Evolutionary conservation across 2,888 invertebrate species (phyloP).

Genomic region (Drosophila merina): DNA sequence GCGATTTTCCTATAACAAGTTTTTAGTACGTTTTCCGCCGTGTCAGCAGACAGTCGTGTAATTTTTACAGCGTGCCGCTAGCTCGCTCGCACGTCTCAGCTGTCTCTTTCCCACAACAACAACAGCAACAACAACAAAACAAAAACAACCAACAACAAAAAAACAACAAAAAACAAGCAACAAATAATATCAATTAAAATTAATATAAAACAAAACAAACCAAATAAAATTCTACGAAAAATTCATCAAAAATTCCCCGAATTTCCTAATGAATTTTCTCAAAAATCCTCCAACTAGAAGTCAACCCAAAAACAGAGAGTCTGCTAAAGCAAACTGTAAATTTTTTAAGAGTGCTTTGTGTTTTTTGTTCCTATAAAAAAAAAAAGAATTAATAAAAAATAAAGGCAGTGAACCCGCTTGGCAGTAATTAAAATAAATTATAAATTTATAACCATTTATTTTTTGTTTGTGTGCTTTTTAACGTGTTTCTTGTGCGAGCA

Average conservation of each 20-base stretch:
- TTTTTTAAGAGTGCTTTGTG: constrained; percentile 20
- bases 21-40: constrained; percentile 84
- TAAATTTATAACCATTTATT: constrained; percentile 1
- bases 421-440: constrained; percentile 20
- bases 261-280: background rate
- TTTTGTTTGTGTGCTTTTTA: constrained; percentile 28
- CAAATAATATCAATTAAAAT: background rate
- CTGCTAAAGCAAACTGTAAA: background rate
- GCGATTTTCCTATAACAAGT: constrained; percentile 77
- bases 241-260: background rate
- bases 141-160: constrained; percentile 1
- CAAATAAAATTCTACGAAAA: background rate
- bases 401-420: constrained; percentile 2
- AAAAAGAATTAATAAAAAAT: background rate
- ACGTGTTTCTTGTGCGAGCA: constrained; percentile 26
- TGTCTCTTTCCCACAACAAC: constrained; percentile 3
- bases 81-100: constrained; percentile 44
- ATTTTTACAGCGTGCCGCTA: constrained; percentile 38
- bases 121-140: constrained; percentile 1
- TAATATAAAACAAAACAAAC: background rate
- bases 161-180: constrained; percentile 7
- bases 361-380: constrained; percentile 2
- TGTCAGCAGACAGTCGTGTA: constrained; percentile 82
- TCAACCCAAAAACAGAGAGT: background rate
- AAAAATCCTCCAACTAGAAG: background rate